Conservation (phyloP, 2,113 vertebrate species). For the Ochotona curzoniae region DNA sequence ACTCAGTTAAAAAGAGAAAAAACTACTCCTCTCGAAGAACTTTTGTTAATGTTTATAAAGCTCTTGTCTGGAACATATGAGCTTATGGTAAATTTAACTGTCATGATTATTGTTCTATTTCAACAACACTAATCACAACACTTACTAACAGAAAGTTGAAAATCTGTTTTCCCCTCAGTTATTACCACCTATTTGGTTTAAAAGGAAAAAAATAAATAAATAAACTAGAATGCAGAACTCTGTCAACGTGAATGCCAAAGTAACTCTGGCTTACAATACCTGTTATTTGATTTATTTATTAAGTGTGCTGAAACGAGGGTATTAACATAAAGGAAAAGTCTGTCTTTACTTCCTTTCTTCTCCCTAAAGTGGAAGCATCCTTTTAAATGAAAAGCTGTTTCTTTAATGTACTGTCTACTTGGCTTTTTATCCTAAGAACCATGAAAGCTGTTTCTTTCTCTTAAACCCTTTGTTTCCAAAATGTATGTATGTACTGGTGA, state of each 20-base stretch:
- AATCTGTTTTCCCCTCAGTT: conserved; percentile 5
- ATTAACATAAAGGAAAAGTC: conserved; percentile 37
- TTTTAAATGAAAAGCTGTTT: conserved; percentile 19
- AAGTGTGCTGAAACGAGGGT: neutral
- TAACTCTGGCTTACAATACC: conserved; percentile 35
- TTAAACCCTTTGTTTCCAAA: conserved; percentile 47
- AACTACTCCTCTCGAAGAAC: conserved; percentile 11
- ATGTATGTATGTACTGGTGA: neutral
- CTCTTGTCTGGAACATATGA: conserved; percentile 10
- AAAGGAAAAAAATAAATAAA: neutral
- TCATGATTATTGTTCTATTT: no score
- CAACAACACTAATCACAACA: no score
- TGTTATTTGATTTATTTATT: conserved; percentile 33
- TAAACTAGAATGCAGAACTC: neutral
- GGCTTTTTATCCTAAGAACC: conserved; percentile 50
- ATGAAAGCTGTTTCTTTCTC: conserved; percentile 25
- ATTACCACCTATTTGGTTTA: neutral
- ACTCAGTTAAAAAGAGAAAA: neutral
- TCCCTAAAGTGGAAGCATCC: neutral
- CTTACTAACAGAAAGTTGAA: neutral
- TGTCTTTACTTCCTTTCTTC: neutral
- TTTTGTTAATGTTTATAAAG: conserved; percentile 29
- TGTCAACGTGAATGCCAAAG: conserved; percentile 14
- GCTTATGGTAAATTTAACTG: conserved; percentile 30
- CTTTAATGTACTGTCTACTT: neutral